Evolutionary conservation across 2,113 vertebrate genomes (phyloP).

Genomic region (Pelodiscus sinensis): DNA sequence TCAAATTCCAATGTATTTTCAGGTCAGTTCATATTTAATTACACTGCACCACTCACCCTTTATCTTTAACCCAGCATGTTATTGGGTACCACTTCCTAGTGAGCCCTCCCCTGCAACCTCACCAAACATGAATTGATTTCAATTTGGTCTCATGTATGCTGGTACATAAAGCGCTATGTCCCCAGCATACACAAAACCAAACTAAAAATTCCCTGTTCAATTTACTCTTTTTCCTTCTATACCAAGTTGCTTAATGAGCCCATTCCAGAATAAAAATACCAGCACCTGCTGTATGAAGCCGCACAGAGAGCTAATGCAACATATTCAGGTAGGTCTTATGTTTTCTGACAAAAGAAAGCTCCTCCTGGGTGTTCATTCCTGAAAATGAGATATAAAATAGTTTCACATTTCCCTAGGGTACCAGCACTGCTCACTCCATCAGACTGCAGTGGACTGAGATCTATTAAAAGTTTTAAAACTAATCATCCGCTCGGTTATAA

Average conservation of each 20-base stretch:
- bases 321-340: slow-evolving; percentile 46
- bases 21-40: not conserved
- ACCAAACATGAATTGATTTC: not conserved
- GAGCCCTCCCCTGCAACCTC: not conserved
- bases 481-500: slow-evolving; percentile 23
- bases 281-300: not conserved
- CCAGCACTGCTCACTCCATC: not conserved
- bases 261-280: slow-evolving; percentile 4
- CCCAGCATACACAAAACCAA: not conserved
- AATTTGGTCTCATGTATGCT: not conserved
- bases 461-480: slow-evolving; percentile 54
- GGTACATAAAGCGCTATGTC: not conserved
- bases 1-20: not conserved
- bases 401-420: slow-evolving; percentile 35
- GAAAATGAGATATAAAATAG: slow-evolving; percentile 59
- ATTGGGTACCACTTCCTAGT: not conserved
- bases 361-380: slow-evolving; percentile 52
- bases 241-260: slow-evolving; percentile 45
- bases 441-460: slow-evolving; percentile 18
- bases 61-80: not conserved
- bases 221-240: slow-evolving; percentile 5
- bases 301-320: slow-evolving; percentile 12
- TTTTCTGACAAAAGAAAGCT: slow-evolving; percentile 29
- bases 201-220: not conserved
- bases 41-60: not conserved